Evolutionary conservation across 2,888 invertebrate genomes (phyloP).

Genomic region (Xanthorhoe designata): DNA sequence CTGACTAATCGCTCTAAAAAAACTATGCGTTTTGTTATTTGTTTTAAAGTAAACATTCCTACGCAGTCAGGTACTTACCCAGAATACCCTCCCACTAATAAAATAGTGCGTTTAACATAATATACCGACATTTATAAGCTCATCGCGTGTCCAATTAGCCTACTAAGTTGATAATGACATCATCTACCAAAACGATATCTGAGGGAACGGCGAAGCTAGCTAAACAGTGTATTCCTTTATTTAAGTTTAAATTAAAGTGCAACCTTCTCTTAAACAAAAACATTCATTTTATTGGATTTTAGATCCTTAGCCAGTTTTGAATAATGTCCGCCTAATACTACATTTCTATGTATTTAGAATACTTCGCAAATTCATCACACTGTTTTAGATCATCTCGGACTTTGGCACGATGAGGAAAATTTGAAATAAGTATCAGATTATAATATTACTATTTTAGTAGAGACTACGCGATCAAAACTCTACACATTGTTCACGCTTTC

Average conservation of each 20-base stretch:
- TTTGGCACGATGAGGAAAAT: no score
- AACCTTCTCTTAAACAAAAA: neutral
- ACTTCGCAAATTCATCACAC: no score
- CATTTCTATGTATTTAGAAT: no score
- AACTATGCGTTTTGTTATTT: constrained; percentile 17
- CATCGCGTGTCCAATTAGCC: constrained; percentile 11
- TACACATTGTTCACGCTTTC: no score
- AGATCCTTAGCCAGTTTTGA: neutral
- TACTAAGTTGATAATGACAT: constrained; percentile 10
- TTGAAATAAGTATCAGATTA: no score
- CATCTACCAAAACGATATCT: constrained; percentile 7
- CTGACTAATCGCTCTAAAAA: constrained; percentile 19
- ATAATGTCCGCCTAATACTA: no score
- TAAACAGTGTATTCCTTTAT: neutral
- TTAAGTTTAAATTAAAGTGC: neutral
- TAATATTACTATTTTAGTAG: no score
- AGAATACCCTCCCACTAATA: neutral
- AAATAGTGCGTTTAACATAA: constrained; percentile 10
- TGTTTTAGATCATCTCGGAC: no score
- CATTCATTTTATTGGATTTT: neutral
- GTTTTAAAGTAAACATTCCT: constrained; percentile 12
- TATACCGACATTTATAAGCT: constrained; percentile 11
- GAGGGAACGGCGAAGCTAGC: neutral
- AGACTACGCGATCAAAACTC: no score
- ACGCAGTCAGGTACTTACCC: constrained; percentile 11